phyloP scores from a whole-genome alignment of 2,113 vertebrate genomes.

The Melanostigma gelatinosum region DNA sequence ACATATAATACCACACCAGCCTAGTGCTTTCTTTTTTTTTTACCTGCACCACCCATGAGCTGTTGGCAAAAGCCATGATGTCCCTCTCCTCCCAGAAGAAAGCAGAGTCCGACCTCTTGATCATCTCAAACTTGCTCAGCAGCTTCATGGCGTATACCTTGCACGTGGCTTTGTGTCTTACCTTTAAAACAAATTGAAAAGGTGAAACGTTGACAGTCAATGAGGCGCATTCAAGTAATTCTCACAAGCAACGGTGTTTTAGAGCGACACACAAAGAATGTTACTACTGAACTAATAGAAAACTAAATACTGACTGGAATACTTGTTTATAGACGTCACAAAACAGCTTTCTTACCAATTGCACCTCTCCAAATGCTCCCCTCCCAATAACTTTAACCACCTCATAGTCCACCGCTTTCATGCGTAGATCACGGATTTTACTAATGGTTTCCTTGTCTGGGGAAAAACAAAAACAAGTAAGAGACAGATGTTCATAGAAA shows the following conservation, averaged over 20 bases:
- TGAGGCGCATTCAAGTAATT: background rate
- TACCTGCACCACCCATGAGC: conserved; percentile 99
- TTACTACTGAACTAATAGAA: background rate
- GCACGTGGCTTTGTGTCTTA: conserved; percentile 94
- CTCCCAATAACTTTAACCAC: conserved; percentile 99
- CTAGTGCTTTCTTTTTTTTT: background rate
- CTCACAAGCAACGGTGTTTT: background rate
- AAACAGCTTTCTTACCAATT: conserved; percentile 86
- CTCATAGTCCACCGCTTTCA: conserved; percentile 99
- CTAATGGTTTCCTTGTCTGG: conserved; percentile 97
- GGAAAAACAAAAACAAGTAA: conserved; percentile 30
- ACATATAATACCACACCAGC: background rate
- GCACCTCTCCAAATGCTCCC: conserved; percentile 98
- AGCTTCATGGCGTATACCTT: conserved; percentile 99
- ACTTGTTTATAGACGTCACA: background rate
- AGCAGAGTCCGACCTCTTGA: conserved; percentile 98
- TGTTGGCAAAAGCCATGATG: conserved; percentile 99
- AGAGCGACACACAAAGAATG: background rate
- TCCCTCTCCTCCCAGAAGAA: conserved; percentile 99
- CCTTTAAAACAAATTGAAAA: conserved; percentile 78
- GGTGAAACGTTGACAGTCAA: background rate
- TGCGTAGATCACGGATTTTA: conserved; percentile 96
- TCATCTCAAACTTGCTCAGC: conserved; percentile 99
- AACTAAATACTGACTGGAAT: background rate
- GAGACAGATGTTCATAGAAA: conserved; percentile 10